Conservation (phyloP, 2,113 vertebrate species). For the Parotia lawesii region DNA sequence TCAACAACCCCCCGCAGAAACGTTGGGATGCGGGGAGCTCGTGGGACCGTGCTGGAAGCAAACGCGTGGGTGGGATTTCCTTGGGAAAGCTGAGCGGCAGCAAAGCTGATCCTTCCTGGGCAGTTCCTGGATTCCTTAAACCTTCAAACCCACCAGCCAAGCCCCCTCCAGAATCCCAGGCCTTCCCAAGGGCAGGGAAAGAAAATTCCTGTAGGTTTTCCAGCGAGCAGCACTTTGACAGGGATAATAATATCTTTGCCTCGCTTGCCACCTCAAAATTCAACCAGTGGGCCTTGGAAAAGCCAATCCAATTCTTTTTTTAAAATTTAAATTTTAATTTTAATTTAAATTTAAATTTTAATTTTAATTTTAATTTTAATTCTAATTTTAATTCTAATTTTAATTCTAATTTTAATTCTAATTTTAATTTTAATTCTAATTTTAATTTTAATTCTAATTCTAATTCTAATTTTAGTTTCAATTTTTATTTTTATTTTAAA, state of each 20-base stretch:
- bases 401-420: no score
- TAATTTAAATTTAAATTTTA: no score
- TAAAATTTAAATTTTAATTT: no score
- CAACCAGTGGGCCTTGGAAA: background rate
- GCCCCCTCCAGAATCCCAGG: background rate
- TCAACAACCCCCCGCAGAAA: background rate
- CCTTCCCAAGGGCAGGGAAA: background rate
- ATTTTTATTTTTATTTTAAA: background rate
- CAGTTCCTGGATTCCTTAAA: background rate
- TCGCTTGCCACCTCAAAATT: background rate
- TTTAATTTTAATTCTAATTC: no score
- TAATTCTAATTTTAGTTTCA: no score
- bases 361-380: no score
- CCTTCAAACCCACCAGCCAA: background rate
- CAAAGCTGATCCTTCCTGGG: background rate
- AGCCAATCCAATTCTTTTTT: no score
- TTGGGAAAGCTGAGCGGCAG: background rate
- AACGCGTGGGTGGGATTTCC: background rate
- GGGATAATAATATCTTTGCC: background rate
- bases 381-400: no score
- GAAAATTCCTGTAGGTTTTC: background rate
- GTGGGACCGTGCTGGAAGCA: fast-evolving
- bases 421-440: no score
- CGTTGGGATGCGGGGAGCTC: fast-evolving
- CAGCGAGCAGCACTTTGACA: background rate